These are phyloP conservation scores for Caenorhabditis inopinata DNA, from an alignment of 1,140 invertebrate genomes.

Conservation along the genomic window DNA sequence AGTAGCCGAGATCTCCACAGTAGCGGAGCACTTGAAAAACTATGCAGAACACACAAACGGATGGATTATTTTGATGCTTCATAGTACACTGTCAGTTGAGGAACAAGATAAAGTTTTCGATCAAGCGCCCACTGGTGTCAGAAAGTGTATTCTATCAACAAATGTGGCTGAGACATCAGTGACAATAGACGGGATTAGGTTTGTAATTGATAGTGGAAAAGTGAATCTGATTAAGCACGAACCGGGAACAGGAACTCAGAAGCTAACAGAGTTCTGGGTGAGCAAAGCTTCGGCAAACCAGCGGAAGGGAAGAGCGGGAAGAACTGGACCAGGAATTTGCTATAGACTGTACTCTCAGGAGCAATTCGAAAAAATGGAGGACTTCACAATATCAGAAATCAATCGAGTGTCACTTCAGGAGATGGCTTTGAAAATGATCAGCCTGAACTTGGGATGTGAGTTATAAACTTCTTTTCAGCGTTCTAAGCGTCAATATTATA, in stretches of 20 bases:
- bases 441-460: constrained; percentile 79
- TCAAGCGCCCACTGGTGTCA: constrained; percentile 85
- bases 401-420: constrained; percentile 87
- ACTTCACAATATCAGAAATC: constrained; percentile 84
- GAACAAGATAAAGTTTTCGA: constrained; percentile 98
- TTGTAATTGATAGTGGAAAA: constrained; percentile 86
- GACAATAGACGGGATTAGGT: constrained; percentile 95
- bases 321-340: constrained; percentile 75
- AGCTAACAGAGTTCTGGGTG: constrained; percentile 77
- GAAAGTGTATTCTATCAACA: constrained; percentile 97
- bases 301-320: constrained; percentile 76
- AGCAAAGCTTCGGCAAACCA: constrained; percentile 95
- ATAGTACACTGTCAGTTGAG: constrained; percentile 84
- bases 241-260: constrained; percentile 57
- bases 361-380: constrained; percentile 78
- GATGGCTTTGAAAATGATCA: constrained; percentile 87
- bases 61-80: constrained; percentile 93
- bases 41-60: constrained; percentile 79
- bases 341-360: constrained; percentile 76
- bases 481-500: neutral
- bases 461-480: too few species aligned
- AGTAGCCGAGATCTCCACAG: constrained; percentile 85
- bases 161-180: constrained; percentile 99
- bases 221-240: constrained; percentile 64
- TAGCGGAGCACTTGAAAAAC: constrained; percentile 79